Percentiles rank a stretch among this genome's conserved stretches.
Evolutionary conservation across 2,113 vertebrate genomes (phyloP).

Genomic region (Piprites chloris): DNA sequence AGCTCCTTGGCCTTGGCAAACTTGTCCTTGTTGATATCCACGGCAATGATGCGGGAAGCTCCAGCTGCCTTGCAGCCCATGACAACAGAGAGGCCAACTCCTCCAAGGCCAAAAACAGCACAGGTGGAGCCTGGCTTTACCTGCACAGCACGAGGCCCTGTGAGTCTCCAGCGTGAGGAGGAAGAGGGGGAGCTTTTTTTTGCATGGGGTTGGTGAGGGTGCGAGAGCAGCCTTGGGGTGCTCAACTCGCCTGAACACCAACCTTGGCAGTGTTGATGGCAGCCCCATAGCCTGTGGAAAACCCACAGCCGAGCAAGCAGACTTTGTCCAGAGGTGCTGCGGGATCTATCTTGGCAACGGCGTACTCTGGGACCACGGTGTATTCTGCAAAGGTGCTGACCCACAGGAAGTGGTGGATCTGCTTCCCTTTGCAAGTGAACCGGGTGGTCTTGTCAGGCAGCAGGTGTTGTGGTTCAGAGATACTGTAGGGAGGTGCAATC

Average conservation of each 20-base stretch:
- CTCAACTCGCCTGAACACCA: not conserved
- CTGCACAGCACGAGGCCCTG: not conserved
- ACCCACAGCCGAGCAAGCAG: slow-evolving; percentile 79
- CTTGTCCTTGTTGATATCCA: slow-evolving; percentile 81
- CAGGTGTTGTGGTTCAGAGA: not conserved
- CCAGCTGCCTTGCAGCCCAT: slow-evolving; percentile 88
- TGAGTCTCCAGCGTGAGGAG: not conserved
- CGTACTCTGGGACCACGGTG: slow-evolving; percentile 76
- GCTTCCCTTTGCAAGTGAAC: slow-evolving; percentile 80
- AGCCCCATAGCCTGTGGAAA: slow-evolving; percentile 84
- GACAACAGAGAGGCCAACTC: slow-evolving; percentile 71
- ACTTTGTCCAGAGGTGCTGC: slow-evolving; percentile 81
- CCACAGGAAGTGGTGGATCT: slow-evolving; percentile 77
- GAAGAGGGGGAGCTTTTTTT: not conserved
- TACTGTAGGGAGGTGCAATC: not conserved
- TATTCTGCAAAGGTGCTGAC: slow-evolving; percentile 85
- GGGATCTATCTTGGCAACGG: slow-evolving; percentile 75
- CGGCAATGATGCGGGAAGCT: slow-evolving; percentile 85
- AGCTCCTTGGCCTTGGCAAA: slow-evolving; percentile 76
- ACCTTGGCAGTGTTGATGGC: slow-evolving; percentile 83
- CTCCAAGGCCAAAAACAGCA: not conserved
- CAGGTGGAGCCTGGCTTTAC: not conserved
- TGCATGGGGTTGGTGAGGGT: not conserved
- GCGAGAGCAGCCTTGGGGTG: accelerated
- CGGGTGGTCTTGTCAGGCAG: slow-evolving; percentile 71